Percentiles rank a stretch among this genome's conserved stretches.
Conservation (phyloP, 2,888 invertebrate genomes). For the Pyralis farinalis region DNA sequence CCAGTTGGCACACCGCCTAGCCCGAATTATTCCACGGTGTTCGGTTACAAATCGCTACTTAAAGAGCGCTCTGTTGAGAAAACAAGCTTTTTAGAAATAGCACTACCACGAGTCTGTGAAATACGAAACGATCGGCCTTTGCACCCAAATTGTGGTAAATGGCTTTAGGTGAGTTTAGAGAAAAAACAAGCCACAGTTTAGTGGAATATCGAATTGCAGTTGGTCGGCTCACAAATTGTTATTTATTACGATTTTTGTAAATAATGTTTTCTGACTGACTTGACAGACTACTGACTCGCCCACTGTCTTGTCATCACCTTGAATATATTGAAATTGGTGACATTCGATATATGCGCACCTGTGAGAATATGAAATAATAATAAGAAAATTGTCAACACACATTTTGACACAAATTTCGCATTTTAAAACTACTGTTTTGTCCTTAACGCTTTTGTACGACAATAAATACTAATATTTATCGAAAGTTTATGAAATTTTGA, state of each 20-base stretch:
- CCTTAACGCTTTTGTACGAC: no score
- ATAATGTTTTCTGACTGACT: constrained; percentile 22
- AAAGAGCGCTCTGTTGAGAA: constrained; percentile 72
- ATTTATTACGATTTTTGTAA: constrained; percentile 30
- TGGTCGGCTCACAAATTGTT: constrained; percentile 24
- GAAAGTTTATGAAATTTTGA: no score
- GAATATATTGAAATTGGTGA: constrained; percentile 34
- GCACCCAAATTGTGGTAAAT: constrained; percentile 69
- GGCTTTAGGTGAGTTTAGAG: constrained; percentile 68
- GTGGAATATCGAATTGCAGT: constrained; percentile 41
- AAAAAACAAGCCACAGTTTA: constrained; percentile 55
- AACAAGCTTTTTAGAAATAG: constrained; percentile 79
- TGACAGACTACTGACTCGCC: constrained; percentile 21
- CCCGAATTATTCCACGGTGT: constrained; percentile 52
- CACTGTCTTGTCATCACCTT: constrained; percentile 35
- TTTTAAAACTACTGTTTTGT: no score
- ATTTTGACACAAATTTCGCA: no score
- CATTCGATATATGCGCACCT: constrained; percentile 44
- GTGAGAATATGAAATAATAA: constrained; percentile 17
- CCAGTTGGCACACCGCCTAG: constrained; percentile 65
- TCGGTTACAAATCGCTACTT: constrained; percentile 66
- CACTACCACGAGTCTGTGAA: constrained; percentile 46
- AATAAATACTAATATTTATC: no score
- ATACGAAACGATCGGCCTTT: constrained; percentile 61
- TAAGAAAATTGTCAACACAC: no score